Percentiles rank a stretch among this genome's conserved stretches.
Evolutionary conservation across 2,888 invertebrate genomes (phyloP).

Genomic region (Macrosoma leucophasiata): DNA sequence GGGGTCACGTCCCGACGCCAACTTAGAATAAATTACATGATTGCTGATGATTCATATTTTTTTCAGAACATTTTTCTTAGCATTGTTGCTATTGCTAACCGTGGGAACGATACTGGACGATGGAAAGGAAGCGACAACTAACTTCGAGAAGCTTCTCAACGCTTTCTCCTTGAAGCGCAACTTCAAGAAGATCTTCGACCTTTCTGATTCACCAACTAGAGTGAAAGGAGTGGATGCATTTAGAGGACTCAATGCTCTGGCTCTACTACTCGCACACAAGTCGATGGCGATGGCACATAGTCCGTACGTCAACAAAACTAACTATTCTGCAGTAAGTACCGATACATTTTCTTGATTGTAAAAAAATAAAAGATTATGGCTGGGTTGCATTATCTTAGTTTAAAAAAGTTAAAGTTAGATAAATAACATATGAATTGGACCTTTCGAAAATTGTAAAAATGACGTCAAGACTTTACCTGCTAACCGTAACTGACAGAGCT

Average conservation of each 20-base stretch:
- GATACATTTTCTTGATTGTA: no score
- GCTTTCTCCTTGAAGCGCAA: slow-evolving; percentile 72
- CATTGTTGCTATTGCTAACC: slow-evolving; percentile 48
- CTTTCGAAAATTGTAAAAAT: no score
- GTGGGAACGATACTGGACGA: slow-evolving; percentile 63
- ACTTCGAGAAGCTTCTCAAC: slow-evolving; percentile 65
- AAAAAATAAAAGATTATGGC: no score
- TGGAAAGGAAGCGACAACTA: slow-evolving; percentile 56
- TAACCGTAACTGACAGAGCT: no score
- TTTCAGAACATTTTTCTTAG: slow-evolving; percentile 66
- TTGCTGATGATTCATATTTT: slow-evolving; percentile 13
- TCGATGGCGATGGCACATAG: slow-evolving; percentile 76
- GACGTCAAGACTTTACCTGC: no score
- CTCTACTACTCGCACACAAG: slow-evolving; percentile 74
- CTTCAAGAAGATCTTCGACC: slow-evolving; percentile 55
- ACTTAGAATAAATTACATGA: no score
- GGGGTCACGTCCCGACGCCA: no score
- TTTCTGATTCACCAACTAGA: slow-evolving; percentile 51
- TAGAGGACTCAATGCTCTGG: slow-evolving; percentile 71
- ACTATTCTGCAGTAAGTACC: slow-evolving; percentile 66
- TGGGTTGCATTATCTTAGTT: no score
- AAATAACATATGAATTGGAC: no score
- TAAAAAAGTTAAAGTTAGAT: no score
- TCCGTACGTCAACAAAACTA: slow-evolving; percentile 74
- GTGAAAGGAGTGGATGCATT: slow-evolving; percentile 72